A percentile compares a stretch with the other conserved stretches of the same genome.
Evolutionary conservation across 2,113 vertebrate species (phyloP).

Genomic region (Elaphurus davidianus): DNA sequence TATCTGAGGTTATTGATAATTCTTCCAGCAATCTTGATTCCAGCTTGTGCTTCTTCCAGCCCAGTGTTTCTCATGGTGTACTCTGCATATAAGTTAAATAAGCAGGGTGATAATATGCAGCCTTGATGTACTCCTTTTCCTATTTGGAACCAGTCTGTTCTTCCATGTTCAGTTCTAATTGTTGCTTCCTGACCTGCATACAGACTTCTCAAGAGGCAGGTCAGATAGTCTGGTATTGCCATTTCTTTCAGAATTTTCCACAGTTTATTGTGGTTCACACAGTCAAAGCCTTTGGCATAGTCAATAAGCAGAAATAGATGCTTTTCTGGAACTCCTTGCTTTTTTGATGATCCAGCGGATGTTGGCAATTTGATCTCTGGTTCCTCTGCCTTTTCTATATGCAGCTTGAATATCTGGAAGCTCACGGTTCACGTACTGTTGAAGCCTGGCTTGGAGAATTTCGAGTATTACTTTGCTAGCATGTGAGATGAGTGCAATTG

Average conservation of each 20-base stretch:
- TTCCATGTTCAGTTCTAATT: not conserved
- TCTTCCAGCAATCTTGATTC: not conserved
- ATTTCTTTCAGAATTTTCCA: not conserved
- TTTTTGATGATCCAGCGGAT: no score
- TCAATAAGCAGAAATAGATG: not conserved
- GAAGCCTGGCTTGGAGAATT: no score
- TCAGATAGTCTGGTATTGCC: not conserved
- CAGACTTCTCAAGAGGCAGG: not conserved
- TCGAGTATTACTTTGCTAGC: no score
- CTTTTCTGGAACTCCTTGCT: no score
- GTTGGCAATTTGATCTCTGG: no score
- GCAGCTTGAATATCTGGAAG: no score
- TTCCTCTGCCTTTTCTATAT: no score
- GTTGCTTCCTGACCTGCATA: not conserved
- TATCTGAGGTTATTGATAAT: not conserved
- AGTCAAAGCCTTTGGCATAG: not conserved
- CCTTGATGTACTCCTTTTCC: not conserved
- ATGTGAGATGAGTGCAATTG: no score
- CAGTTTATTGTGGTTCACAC: not conserved
- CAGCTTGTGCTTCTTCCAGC: not conserved
- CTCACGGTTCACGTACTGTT: no score
- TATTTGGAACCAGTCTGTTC: not conserved
- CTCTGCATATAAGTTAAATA: not conserved
- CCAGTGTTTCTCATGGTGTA: not conserved
- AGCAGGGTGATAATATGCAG: not conserved